Base-by-base conservation (phyloP, 2,888 invertebrate genomes). In the Chymomyza fuscimana region DNA sequence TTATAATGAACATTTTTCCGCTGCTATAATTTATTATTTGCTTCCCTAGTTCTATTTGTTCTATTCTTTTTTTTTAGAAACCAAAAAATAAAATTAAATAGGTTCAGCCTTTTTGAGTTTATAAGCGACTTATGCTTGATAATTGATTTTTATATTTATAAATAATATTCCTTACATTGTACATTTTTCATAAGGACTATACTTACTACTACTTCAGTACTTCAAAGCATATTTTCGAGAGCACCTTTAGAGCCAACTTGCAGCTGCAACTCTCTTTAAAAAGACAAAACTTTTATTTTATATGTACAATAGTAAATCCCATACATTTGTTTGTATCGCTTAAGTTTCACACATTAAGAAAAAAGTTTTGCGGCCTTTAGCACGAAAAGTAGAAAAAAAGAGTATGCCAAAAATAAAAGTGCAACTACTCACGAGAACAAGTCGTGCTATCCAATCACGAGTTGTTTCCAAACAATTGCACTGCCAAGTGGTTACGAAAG, bases 391-490 rank as follows among this genome's bases (percentile, higher is more conserved):
- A 67, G 56, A 25, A 19, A 40, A 63, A 63, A 63, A 32, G 32
- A 9, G 12, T 9, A 58, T 29, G 5, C 2, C 51, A 32, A 64
- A 52, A 52, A 15, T 50, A 59, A 32, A 58, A 63, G 25, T 29
- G 40, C 40, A 46, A 46, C 12, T 25, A 54, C 19, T 58, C 36
- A 46, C n/a, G 54, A 58, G 54, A 58, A 16, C 16, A 61, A 67
- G 36, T 58, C 40, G 32, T 67, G 69, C 81, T 75, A 51, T 74
- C 76, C 78, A 88, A 87, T 83, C 87, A 82, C 77, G 76, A 81
- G 77, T 77, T 89, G 86, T 83, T 90, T 89, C 86, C 90, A 88
- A 90, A 90, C 89, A 90, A 90, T 90, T 90, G 89, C 86, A 85
- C 83, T 84, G 80, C 86, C 89, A 90, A 90, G 89, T 89, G 89